Base-by-base conservation (phyloP, 1,140 invertebrate genomes). In the Bathynomus jamesi region DNA sequence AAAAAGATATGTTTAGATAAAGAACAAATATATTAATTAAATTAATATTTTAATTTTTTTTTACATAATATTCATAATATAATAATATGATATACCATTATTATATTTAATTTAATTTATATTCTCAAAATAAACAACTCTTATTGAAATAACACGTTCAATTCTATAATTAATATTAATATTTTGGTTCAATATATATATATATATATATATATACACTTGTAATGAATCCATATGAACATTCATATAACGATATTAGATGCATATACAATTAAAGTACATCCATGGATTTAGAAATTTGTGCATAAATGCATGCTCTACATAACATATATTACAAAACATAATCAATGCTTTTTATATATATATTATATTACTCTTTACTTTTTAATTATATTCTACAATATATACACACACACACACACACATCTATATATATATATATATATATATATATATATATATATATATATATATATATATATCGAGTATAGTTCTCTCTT, bases 391-490 rank as follows among this genome's bases (percentile, higher is more conserved):
- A n/a, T n/a, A n/a, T n/a, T n/a, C n/a, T n/a, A n/a, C n/a, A n/a
- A 53, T 53, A 53, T 53, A 53, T 53, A 53, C 21, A 53, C 17
- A 53, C 21, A 53, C 21, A 53, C 21, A 53, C 21, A 53, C 21
- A 53, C 21, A 53, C 2, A 53, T 53, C 13, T 53, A 53, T 53
- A 53, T 53, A 53, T 53, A 53, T 53, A 53, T 53, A 53, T 53
- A 53, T 53, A 53, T 40, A 53, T 53, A 53, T 53, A 53, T 53
- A 53, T 53, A 53, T 53, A 2, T 53, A 53, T 53, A 53, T 53
- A 53, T 53, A 53, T 53, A 53, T 53, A 53, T 53, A 53, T 53
- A 53, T 53, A 53, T 53, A 53, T 53, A 53, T 53, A 53, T 53
- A 53, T n/a, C n/a, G n/a, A n/a, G n/a, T n/a, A n/a, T n/a, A n/a